Percentiles rank a stretch among this genome's conserved stretches.
phyloP scores from a whole-genome alignment of 2,797 vertebrate genomes.

The Percopsis omiscomaycus region DNA sequence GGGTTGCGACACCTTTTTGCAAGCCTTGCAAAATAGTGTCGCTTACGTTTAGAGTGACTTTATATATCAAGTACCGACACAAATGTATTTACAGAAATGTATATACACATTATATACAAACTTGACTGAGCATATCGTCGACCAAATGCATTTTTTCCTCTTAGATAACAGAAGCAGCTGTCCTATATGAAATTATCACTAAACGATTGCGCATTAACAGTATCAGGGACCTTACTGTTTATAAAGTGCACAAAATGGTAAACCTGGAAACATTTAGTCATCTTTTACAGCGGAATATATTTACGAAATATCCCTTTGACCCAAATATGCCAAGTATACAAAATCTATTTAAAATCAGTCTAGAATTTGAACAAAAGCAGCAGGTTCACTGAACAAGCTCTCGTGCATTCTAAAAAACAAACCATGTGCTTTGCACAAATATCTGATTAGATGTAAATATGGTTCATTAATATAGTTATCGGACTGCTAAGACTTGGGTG shows the following conservation, averaged over 20 bases:
- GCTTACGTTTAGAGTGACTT: too few relatives aligned
- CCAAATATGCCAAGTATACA: slow-evolving; percentile 3
- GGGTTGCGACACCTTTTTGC: too few relatives aligned
- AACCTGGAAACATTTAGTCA: neutral
- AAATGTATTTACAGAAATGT: too few relatives aligned
- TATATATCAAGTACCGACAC: too few relatives aligned
- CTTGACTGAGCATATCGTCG: neutral
- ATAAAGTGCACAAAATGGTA: slow-evolving; percentile 11
- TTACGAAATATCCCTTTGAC: slow-evolving; percentile 1
- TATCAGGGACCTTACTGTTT: neutral
- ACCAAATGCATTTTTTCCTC: neutral
- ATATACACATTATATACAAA: too few relatives aligned
- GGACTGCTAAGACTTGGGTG: slow-evolving; percentile 25
- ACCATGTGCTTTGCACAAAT: slow-evolving; percentile 20
- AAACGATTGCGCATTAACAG: neutral
- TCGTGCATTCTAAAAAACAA: slow-evolving; percentile 1
- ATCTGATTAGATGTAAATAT: slow-evolving; percentile 20
- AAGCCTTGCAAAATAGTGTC: too few relatives aligned
- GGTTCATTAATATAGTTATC: neutral
- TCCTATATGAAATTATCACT: slow-evolving; percentile 1
- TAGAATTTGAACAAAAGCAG: neutral
- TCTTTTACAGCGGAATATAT: slow-evolving; percentile 4
- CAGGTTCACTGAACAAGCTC: neutral
- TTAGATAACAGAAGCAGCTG: neutral
- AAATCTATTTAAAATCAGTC: neutral